phyloP scores from a whole-genome alignment of 2,113 vertebrate genomes.

The Macrotus californicus region DNA sequence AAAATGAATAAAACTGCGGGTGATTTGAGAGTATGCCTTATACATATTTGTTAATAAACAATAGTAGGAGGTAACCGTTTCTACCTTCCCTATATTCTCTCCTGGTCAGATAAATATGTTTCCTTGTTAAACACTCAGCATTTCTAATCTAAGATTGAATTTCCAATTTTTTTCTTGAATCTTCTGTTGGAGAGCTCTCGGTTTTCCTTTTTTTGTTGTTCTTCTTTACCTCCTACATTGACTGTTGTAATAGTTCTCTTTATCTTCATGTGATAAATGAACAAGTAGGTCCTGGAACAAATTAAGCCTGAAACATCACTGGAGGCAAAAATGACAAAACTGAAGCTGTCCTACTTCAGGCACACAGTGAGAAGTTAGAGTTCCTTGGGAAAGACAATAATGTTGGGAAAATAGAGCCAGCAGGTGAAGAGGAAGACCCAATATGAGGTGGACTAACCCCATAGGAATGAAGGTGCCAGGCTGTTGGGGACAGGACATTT shows the following conservation, averaged over 20 bases:
- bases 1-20: not conserved
- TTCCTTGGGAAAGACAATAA: not conserved
- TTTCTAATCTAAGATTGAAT: not conserved
- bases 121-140: not conserved
- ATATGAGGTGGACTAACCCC: not conserved
- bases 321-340: not conserved
- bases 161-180: not conserved
- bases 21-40: not conserved
- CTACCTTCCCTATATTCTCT: not conserved
- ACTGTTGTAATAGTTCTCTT: not conserved
- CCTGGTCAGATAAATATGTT: not conserved
- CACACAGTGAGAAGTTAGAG: not conserved
- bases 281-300: not conserved
- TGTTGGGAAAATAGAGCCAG: not conserved
- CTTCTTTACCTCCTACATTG: not conserved
- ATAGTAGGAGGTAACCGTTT: not conserved
- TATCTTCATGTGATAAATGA: too few relatives aligned
- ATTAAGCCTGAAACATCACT: not conserved
- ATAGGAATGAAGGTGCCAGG: not conserved
- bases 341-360: not conserved
- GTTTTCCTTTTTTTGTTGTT: not conserved
- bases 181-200: too few relatives aligned
- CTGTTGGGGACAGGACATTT: not conserved
- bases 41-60: not conserved
- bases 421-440: not conserved